Conservation (phyloP, 2,797 vertebrate species). For the Helicolenus hilgendorfi region DNA sequence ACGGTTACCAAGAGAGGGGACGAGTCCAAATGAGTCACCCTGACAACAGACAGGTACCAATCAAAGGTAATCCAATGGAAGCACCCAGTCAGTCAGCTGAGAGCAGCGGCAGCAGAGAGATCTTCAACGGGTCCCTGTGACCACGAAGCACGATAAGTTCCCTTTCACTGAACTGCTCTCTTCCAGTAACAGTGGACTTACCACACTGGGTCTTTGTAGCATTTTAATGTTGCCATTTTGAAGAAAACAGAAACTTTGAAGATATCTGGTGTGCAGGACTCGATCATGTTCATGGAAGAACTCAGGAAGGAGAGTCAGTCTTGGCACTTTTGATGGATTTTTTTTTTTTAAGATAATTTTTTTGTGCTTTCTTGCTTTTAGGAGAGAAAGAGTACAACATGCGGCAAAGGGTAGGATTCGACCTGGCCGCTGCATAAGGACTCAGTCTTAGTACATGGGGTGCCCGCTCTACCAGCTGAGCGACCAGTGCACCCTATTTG, state of each 20-base stretch:
- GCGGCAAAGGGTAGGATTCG: no score
- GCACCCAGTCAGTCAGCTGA: slow-evolving; percentile 63
- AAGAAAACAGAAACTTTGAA: slow-evolving; percentile 25
- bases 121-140: slow-evolving; percentile 69
- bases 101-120: slow-evolving; percentile 82
- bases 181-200: slow-evolving; percentile 4
- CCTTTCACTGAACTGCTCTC: slow-evolving; percentile 6
- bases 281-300: slow-evolving; percentile 12
- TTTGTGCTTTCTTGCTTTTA: not conserved
- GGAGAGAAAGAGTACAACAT: not conserved
- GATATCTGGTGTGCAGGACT: slow-evolving; percentile 26
- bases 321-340: slow-evolving; percentile 42
- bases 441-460: no score
- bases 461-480: no score
- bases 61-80: slow-evolving; percentile 55
- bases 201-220: slow-evolving; percentile 67
- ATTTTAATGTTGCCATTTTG: slow-evolving; percentile 66
- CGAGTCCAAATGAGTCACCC: slow-evolving; percentile 46
- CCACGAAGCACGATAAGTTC: not conserved
- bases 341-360: not conserved
- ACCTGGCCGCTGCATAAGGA: no score
- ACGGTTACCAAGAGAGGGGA: slow-evolving; percentile 54
- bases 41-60: slow-evolving; percentile 55
- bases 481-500: not conserved
- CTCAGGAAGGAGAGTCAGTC: slow-evolving; percentile 33